phyloP scores from a whole-genome alignment of 2,888 invertebrate genomes.

The Parnassius smintheus region DNA sequence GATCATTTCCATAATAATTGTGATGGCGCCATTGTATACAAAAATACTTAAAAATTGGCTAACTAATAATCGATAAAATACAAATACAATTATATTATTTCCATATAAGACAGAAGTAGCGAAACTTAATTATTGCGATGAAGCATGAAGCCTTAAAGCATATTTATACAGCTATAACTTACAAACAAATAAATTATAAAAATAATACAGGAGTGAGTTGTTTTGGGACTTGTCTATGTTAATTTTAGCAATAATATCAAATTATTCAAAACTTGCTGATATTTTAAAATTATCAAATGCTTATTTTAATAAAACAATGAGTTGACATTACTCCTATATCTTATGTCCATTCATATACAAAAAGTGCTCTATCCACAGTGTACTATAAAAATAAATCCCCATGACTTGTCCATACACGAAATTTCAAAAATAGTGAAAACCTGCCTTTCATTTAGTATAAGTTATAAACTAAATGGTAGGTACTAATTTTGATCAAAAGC shows the following conservation, averaged over 20 bases:
- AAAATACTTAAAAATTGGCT: constrained; percentile 68
- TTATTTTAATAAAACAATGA: not conserved
- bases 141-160: constrained; percentile 70
- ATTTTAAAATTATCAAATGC: constrained; percentile 17
- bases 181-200: constrained; percentile 62
- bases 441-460: not conserved
- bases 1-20: constrained; percentile 63
- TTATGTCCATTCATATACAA: constrained; percentile 36
- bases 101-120: constrained; percentile 57
- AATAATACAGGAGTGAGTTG: constrained; percentile 49
- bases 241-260: constrained; percentile 15
- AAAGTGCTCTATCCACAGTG: constrained; percentile 67
- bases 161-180: constrained; percentile 70
- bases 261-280: constrained; percentile 12
- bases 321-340: not conserved
- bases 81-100: constrained; percentile 63
- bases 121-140: constrained; percentile 58
- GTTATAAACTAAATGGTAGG: not conserved
- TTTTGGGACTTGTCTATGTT: constrained; percentile 30
- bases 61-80: constrained; percentile 63
- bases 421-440: not conserved
- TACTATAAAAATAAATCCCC: constrained; percentile 16
- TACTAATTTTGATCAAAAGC: not conserved
- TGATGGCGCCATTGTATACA: constrained; percentile 67
- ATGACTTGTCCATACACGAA: constrained; percentile 12